These are phyloP conservation scores for Anabas testudineus DNA, from an alignment of 2,797 vertebrate species.

Conservation along the genomic window DNA sequence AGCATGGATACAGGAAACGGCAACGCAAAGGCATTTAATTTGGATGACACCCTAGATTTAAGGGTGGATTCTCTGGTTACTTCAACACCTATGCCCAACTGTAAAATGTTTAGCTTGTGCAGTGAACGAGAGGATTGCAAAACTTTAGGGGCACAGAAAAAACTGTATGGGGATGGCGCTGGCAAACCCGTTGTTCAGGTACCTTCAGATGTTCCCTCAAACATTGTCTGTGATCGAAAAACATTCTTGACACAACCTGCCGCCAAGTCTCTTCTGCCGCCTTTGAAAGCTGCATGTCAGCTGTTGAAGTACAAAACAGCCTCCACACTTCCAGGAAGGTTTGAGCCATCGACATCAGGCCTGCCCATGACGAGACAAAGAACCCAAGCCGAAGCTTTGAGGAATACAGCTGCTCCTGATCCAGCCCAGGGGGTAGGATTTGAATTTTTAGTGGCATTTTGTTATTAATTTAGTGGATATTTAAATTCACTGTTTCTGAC, in stretches of 20 bases:
- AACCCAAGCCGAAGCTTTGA: conserved; percentile 38
- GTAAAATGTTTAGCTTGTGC: conserved; percentile 28
- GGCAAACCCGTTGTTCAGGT: conserved; percentile 6
- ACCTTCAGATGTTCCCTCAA: conserved; percentile 27
- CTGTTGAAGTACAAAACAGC: conserved; percentile 49
- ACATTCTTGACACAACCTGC: conserved; percentile 43
- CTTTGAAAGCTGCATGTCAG: conserved; percentile 40
- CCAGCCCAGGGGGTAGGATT: conserved; percentile 43
- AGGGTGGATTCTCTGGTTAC: conserved; percentile 37
- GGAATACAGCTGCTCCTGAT: conserved; percentile 21
- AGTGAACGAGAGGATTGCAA: neutral
- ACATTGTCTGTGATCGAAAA: conserved; percentile 58
- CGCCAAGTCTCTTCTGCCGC: conserved; percentile 40
- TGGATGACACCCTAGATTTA: conserved; percentile 70
- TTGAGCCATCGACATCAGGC: conserved; percentile 3
- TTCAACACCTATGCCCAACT: conserved; percentile 72
- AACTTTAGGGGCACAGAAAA: conserved; percentile 36
- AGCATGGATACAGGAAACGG: conserved; percentile 16
- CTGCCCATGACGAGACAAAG: conserved; percentile 51
- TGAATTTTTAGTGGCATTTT: neutral
- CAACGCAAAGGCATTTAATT: conserved; percentile 40
- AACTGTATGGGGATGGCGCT: conserved; percentile 38
- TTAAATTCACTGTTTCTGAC: too few relatives aligned
- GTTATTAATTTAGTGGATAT: neutral
- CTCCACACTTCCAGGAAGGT: conserved; percentile 16